A percentile compares a stretch with the other conserved stretches of the same genome.
These are phyloP conservation scores for Micronycteris hirsuta DNA, from an alignment of 2,113 vertebrate genomes.

Conservation along the genomic window DNA sequence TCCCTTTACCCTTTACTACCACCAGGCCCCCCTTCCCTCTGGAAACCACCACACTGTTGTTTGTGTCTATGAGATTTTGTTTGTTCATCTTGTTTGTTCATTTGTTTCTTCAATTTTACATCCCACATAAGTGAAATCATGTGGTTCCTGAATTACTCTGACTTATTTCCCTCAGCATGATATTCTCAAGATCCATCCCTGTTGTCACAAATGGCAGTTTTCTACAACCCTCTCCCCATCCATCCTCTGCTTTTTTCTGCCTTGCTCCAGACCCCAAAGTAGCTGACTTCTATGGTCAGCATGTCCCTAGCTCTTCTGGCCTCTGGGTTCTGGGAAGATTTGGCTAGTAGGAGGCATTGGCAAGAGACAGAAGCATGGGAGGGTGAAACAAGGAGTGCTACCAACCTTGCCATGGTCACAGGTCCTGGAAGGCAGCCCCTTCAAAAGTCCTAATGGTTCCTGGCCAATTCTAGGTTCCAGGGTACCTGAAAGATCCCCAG, in stretches of 20 bases:
- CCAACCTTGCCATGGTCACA: not conserved
- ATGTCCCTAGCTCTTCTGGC: too few species aligned
- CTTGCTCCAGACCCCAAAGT: not conserved
- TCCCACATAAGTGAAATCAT: not conserved
- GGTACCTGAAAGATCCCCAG: not conserved
- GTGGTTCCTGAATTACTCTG: not conserved
- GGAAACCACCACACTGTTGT: not conserved
- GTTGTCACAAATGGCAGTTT: not conserved
- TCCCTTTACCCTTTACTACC: not conserved
- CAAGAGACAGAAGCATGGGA: not conserved
- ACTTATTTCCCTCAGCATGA: not conserved
- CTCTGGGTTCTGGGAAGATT: not conserved
- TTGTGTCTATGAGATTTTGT: not conserved
- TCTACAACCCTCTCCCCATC: not conserved
- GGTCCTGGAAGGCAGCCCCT: not conserved
- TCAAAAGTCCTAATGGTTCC: not conserved
- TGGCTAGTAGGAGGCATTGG: not conserved
- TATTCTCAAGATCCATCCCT: not conserved
- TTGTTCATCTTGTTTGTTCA: not conserved
- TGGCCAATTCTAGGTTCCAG: too few species aligned
- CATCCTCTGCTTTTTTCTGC: not conserved
- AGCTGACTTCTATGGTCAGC: not conserved
- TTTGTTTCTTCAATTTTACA: not conserved
- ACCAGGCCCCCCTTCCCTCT: not conserved
- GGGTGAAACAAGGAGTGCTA: not conserved